Evolutionary conservation across 2,888 invertebrate species (phyloP), one percentile per base, ranked within the genome.

Genomic region (Tinea pellionella): DNA sequence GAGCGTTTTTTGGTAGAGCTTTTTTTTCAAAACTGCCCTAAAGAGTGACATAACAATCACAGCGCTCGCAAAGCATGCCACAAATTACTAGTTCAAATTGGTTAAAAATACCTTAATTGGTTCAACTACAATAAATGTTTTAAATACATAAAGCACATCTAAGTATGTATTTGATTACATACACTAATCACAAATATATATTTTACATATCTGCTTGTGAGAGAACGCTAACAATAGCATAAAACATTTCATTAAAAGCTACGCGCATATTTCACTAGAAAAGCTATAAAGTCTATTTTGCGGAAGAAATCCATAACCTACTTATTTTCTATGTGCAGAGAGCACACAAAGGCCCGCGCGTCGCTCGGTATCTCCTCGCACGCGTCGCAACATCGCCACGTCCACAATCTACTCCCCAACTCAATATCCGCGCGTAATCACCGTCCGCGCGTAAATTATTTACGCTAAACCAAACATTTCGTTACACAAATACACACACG

Each of bases 371-470:
- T 37, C 37, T 37, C 30, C 37, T n/a, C 6, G 53, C 24, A 12
- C 53, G 12, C 53, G 53, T 53, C 53, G 24, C 53, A 24, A 16
- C 53, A 53, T 47, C 53, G 53, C 16, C 53, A 53, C 53, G 53
- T 53, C 53, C 53, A 18, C 53, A 24, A 7, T n/a, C 16, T 15
- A 15, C 15, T 47, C 47, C 47, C 53, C 53, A 80, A 82, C 79
- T 83, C 84, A 86, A 86, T 86, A 85, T 81, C 82, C 84, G 76
- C 71, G 75, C 80, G 82, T 80, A 85, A 86, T 86, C 85, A 84
- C 86, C 84, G 80, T 84, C 80, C 83, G 80, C 81, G 57, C 57
- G 57, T 32, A 57, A 57, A 57, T 57, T 32, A 57, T 57, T 16
- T 57, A 57, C 30, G 57, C 57, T 32, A 24, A 32, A 13, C 53